phyloP scores from a whole-genome alignment of 1,140 invertebrate genomes.

The Zaprionus vittiger region DNA sequence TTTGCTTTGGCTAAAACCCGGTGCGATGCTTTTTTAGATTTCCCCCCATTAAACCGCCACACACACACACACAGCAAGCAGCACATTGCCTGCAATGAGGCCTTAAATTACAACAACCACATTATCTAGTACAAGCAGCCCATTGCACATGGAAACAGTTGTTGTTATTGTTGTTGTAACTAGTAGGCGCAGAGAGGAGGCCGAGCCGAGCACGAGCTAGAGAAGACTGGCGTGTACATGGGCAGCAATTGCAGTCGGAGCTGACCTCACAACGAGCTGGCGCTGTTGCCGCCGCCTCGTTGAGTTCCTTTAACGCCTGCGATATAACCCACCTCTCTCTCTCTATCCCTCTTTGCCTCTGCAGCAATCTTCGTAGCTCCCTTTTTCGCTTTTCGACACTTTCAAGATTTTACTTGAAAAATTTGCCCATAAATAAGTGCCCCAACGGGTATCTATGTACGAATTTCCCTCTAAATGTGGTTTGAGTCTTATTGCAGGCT shows the following conservation, averaged over 20 bases:
- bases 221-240: slow-evolving; percentile 36
- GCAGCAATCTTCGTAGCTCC: slow-evolving; percentile 17
- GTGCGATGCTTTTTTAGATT: slow-evolving; percentile 14
- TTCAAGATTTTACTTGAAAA: slow-evolving; percentile 78
- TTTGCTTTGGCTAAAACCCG: neutral
- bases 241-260: slow-evolving; percentile 38
- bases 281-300: slow-evolving; percentile 51
- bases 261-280: slow-evolving; percentile 71
- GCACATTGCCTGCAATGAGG: slow-evolving; percentile 54
- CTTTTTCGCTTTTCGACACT: slow-evolving; percentile 73
- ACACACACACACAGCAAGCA: slow-evolving; percentile 31
- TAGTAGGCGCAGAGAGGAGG: neutral
- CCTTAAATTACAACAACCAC: slow-evolving; percentile 65
- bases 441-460: slow-evolving; percentile 44
- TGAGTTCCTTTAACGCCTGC: slow-evolving; percentile 52
- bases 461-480: slow-evolving; percentile 47
- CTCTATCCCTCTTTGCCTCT: slow-evolving; percentile 24
- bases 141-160: slow-evolving; percentile 21
- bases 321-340: slow-evolving; percentile 16
- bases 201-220: slow-evolving; percentile 13
- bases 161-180: neutral
- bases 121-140: slow-evolving; percentile 74
- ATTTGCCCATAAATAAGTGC: slow-evolving; percentile 80
- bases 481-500: slow-evolving; percentile 54
- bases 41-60: slow-evolving; percentile 10